phyloP scores from a whole-genome alignment of 2,113 vertebrate species.

The Ptychochromis oligacanthus region DNA sequence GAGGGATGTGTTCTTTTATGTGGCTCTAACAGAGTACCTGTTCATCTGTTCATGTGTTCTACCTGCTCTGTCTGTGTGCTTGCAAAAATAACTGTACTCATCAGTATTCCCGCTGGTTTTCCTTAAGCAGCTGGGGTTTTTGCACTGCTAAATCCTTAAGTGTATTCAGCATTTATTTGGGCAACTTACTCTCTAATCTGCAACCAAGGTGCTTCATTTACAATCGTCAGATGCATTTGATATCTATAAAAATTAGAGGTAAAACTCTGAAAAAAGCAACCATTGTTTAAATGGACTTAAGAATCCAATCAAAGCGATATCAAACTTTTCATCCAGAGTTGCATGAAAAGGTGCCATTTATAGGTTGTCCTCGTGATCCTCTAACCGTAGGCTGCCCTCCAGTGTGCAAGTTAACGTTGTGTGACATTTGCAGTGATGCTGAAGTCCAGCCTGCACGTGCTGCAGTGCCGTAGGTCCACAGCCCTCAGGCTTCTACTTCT shows the following conservation, averaged over 20 bases:
- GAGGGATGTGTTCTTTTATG: slow-evolving; percentile 29
- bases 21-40: slow-evolving; percentile 45
- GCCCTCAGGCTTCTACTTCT: slow-evolving; percentile 56
- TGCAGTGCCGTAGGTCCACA: slow-evolving; percentile 53
- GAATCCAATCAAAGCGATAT: slow-evolving; percentile 7
- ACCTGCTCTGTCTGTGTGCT: slow-evolving; percentile 49
- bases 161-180: slow-evolving; percentile 37
- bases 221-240: slow-evolving; percentile 17
- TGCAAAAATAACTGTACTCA: slow-evolving; percentile 54
- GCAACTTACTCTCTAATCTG: slow-evolving; percentile 22
- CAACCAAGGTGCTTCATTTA: slow-evolving; percentile 12
- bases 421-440: slow-evolving; percentile 74
- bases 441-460: slow-evolving; percentile 66
- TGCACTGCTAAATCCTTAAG: slow-evolving; percentile 17
- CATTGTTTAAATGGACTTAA: neutral
- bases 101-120: slow-evolving; percentile 51
- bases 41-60: slow-evolving; percentile 56
- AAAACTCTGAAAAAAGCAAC: neutral
- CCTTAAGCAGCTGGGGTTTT: slow-evolving; percentile 37
- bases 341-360: slow-evolving; percentile 50
- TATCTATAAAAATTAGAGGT: neutral
- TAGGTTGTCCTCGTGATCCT: slow-evolving; percentile 55
- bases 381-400: slow-evolving; percentile 46
- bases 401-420: slow-evolving; percentile 61
- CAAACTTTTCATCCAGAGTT: slow-evolving; percentile 6